Evolutionary conservation across 2,113 vertebrate species (phyloP).

Genomic region (Etia nguti): DNA sequence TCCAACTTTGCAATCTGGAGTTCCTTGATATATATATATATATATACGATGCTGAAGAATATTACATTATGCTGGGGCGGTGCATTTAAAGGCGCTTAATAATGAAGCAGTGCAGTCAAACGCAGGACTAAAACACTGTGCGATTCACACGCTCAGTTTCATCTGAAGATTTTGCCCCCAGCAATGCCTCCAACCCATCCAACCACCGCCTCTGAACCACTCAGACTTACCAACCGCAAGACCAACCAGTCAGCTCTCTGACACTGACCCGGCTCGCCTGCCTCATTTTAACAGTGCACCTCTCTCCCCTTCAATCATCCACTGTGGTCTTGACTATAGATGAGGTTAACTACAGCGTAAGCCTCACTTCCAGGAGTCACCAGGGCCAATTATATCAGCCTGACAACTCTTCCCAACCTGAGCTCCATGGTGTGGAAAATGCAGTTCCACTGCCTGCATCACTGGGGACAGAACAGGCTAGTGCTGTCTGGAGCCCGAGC

Average conservation of each 20-base stretch:
- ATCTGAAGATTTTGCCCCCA: slow-evolving; percentile 61
- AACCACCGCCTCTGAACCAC: slow-evolving; percentile 44
- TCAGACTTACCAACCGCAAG: slow-evolving; percentile 38
- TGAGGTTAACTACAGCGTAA: slow-evolving; percentile 73
- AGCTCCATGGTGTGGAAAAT: slow-evolving; percentile 73
- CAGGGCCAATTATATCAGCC: slow-evolving; percentile 75
- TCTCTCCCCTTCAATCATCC: slow-evolving; percentile 65
- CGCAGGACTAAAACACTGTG: slow-evolving; percentile 41
- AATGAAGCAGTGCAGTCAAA: slow-evolving; percentile 52
- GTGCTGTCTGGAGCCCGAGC: slow-evolving; percentile 63
- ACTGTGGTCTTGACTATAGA: slow-evolving; percentile 64
- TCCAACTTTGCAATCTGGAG: neutral
- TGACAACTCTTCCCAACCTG: slow-evolving; percentile 72
- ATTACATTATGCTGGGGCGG: neutral
- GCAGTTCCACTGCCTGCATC: slow-evolving; percentile 73
- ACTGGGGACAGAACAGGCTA: slow-evolving; percentile 68
- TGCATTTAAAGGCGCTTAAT: slow-evolving; percentile 63
- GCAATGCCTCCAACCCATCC: slow-evolving; percentile 63
- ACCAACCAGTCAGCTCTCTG: slow-evolving; percentile 38
- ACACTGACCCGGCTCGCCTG: slow-evolving; percentile 44
- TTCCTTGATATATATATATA: neutral
- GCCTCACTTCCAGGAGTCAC: slow-evolving; percentile 69
- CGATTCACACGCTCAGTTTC: slow-evolving; percentile 74
- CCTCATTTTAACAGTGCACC: slow-evolving; percentile 57
- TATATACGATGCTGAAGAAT: neutral